phyloP scores from a whole-genome alignment of 23 tunicate species.

The Ciona savignyi region DNA sequence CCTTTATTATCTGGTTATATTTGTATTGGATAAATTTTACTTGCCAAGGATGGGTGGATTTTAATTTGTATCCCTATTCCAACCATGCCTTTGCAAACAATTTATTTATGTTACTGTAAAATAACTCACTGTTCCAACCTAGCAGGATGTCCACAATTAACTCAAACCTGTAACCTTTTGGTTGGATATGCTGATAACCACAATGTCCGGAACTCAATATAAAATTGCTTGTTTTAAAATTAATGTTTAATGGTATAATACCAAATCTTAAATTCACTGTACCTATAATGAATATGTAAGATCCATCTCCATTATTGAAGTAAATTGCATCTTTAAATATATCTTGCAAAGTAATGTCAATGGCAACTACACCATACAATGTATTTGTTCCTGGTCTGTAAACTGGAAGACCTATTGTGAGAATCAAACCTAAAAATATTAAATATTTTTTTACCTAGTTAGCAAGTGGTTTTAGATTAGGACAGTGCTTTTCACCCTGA shows the following conservation, averaged over 20 bases:
- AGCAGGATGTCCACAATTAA: not conserved
- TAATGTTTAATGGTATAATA: not conserved
- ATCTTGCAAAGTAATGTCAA: conserved; percentile 23
- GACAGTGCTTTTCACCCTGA: no score
- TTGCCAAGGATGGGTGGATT: no score
- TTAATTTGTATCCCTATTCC: no score
- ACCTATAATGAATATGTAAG: conserved; percentile 39
- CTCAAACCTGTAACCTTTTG: not conserved
- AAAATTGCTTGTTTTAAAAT: no score
- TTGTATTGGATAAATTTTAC: not conserved
- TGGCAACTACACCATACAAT: conserved; percentile 26
- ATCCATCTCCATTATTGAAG: conserved; percentile 11
- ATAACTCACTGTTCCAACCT: no score
- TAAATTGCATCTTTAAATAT: conserved; percentile 22
- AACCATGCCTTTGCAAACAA: no score
- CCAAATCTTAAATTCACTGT: not conserved
- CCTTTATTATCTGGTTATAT: conserved; percentile 27
- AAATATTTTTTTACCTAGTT: no score
- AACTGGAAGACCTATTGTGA: conserved; percentile 29
- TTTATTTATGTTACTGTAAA: no score
- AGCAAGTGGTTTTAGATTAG: no score
- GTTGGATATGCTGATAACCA: no score
- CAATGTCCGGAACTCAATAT: no score
- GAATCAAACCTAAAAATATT: conserved; percentile 21
- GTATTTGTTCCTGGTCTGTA: not conserved